Evolutionary conservation across 1,140 invertebrate genomes (phyloP).

Genomic region (Diabrotica undecimpunctata): DNA sequence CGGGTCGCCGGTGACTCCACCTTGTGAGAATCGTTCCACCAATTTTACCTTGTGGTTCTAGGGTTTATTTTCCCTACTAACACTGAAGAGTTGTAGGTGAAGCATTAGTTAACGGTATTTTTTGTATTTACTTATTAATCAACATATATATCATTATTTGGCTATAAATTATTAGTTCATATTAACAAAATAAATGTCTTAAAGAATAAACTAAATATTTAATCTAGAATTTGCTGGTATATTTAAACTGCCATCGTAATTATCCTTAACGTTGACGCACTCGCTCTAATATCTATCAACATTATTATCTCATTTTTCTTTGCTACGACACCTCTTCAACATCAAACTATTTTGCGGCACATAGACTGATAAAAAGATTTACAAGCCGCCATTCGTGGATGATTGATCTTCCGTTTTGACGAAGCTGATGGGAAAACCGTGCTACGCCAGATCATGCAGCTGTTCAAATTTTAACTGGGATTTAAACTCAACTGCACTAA

Average conservation of each 20-base stretch:
- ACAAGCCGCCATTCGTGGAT: background rate
- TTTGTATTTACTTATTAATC: too few relatives aligned
- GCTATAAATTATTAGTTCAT: too few relatives aligned
- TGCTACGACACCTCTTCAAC: background rate
- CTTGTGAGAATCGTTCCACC: too few relatives aligned
- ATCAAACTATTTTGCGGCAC: constrained; percentile 2
- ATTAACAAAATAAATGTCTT: too few relatives aligned
- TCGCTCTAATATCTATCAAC: background rate
- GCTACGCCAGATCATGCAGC: background rate
- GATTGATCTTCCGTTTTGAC: background rate
- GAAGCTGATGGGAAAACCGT: background rate
- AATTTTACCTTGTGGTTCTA: too few relatives aligned
- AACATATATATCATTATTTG: too few relatives aligned
- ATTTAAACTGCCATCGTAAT: background rate
- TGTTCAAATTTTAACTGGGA: background rate
- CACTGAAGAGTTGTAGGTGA: too few relatives aligned
- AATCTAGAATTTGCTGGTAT: background rate
- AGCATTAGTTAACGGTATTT: too few relatives aligned
- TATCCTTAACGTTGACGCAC: background rate
- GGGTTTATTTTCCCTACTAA: too few relatives aligned
- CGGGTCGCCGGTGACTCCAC: too few relatives aligned
- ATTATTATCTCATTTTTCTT: constrained; percentile 3
- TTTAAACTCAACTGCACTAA: too few relatives aligned
- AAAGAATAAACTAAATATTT: too few relatives aligned
- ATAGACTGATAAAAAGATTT: constrained; percentile 1